phyloP scores from a whole-genome alignment of 2,113 vertebrate genomes.

The Phaethon lepturus region DNA sequence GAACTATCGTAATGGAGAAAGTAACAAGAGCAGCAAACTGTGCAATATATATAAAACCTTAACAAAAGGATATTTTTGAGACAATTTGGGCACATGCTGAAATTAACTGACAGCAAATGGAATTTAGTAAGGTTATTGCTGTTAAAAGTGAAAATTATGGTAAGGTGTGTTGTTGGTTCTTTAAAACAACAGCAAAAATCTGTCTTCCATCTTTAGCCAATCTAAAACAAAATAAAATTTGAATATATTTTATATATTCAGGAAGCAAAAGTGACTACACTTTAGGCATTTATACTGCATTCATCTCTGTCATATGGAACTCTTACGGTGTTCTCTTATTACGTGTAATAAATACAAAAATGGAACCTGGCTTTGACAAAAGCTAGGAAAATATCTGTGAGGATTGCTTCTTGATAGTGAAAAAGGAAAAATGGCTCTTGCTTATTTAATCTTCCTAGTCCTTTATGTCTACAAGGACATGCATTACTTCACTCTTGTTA shows the following conservation, averaged over 20 bases:
- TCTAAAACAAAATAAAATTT: neutral
- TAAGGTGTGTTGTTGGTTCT: neutral
- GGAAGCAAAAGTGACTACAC: neutral
- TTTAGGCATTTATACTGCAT: neutral
- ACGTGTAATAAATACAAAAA: neutral
- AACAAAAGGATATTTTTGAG: neutral
- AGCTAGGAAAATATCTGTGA: neutral
- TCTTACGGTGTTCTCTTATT: neutral
- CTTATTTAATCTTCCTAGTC: slow-evolving; percentile 38
- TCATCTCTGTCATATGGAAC: neutral
- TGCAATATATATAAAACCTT: neutral
- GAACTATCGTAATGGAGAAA: neutral
- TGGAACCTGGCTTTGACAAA: neutral
- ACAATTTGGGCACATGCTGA: neutral
- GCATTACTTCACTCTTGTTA: slow-evolving; percentile 75
- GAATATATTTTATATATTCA: neutral
- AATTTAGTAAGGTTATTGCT: neutral
- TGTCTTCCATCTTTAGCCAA: neutral
- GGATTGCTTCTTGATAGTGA: neutral
- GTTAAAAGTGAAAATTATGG: neutral
- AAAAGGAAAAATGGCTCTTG: slow-evolving; percentile 14
- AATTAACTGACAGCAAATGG: neutral
- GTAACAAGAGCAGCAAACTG: neutral
- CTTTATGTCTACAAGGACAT: slow-evolving; percentile 74
- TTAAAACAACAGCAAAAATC: neutral